Percentiles rank a stretch among this genome's conserved stretches.
These are phyloP conservation scores for Halichoerus grypus DNA, from an alignment of 2,113 vertebrate genomes.

Conservation along the genomic window DNA sequence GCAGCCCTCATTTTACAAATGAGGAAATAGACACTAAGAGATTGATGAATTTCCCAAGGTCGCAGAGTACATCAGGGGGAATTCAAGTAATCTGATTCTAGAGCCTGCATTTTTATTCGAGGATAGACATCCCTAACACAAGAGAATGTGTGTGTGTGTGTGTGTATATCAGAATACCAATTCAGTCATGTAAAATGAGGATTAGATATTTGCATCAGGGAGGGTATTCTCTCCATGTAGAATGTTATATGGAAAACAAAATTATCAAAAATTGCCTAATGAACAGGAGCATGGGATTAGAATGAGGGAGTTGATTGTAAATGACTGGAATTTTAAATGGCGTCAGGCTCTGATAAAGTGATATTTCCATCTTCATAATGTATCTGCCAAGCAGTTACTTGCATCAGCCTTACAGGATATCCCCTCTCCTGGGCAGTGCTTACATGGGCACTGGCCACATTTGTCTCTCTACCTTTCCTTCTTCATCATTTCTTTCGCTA, in stretches of 20 bases:
- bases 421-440: neutral
- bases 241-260: neutral
- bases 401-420: neutral
- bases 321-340: constrained; percentile 2
- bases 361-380: neutral
- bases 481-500: neutral
- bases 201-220: neutral
- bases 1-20: neutral
- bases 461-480: neutral
- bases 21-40: neutral
- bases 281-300: constrained; percentile 1
- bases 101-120: neutral
- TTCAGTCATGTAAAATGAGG: neutral
- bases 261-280: neutral
- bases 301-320: neutral
- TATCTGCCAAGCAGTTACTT: neutral
- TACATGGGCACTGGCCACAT: neutral
- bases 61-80: constrained; percentile 14
- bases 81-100: constrained; percentile 23
- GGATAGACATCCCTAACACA: neutral
- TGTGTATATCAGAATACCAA: neutral
- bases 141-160: neutral
- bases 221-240: neutral
- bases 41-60: constrained; percentile 15
- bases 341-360: neutral